Percentiles rank a stretch among this genome's conserved stretches.
Evolutionary conservation across 1,140 invertebrate species (phyloP).

Genomic region (Drosophila sp.): DNA sequence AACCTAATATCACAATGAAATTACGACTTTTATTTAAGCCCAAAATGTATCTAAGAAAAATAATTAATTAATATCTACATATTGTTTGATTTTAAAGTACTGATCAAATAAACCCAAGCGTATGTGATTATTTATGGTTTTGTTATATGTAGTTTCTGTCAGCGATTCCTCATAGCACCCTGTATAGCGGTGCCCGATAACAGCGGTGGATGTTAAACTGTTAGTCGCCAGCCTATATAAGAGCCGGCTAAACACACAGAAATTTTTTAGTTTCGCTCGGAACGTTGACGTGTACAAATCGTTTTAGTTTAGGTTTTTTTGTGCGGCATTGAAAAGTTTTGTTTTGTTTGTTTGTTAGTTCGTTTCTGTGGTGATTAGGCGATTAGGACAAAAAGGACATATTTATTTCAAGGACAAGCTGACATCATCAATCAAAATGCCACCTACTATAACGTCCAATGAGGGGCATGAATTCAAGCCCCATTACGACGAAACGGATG

Average conservation of each 20-base stretch:
- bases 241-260: constrained; percentile 10
- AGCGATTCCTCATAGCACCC: not conserved
- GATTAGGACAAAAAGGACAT: constrained; percentile 7
- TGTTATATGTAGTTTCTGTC: not conserved
- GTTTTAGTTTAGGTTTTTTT: constrained; percentile 17
- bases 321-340: not conserved
- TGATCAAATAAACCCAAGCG: too few relatives aligned
- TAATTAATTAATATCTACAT: too few relatives aligned
- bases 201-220: constrained; percentile 11
- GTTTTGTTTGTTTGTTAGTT: constrained; percentile 13
- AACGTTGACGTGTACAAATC: constrained; percentile 50
- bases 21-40: too few relatives aligned
- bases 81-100: too few relatives aligned
- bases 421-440: constrained; percentile 57
- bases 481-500: constrained; percentile 57
- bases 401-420: constrained; percentile 49
- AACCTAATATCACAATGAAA: too few relatives aligned
- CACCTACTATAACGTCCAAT: constrained; percentile 66
- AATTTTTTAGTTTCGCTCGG: constrained; percentile 61
- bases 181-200: constrained; percentile 27
- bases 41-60: too few relatives aligned
- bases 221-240: constrained; percentile 51
- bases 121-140: not conserved
- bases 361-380: constrained; percentile 1
- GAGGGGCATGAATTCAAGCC: constrained; percentile 58